Evolutionary conservation across 2,797 vertebrate genomes (phyloP).

Genomic region (Urocyon cinereoargenteus): DNA sequence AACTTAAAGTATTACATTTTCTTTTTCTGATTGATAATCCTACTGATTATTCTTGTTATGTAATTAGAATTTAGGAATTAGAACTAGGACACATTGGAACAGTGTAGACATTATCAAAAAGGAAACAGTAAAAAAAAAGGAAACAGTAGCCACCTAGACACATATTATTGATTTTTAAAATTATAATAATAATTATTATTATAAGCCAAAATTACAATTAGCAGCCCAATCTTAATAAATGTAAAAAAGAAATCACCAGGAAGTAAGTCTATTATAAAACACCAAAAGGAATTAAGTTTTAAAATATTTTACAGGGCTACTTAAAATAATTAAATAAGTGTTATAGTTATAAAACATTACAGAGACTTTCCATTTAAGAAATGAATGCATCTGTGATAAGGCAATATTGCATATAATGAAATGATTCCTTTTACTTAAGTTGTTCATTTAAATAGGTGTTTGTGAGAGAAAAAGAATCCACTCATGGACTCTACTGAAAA

Average conservation of each 20-base stretch:
- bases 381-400: constrained; percentile 36
- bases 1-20: constrained; percentile 34
- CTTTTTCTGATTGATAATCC: background rate
- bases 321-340: constrained; percentile 53
- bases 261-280: constrained; percentile 27
- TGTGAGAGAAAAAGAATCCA: constrained; percentile 50
- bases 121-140: background rate
- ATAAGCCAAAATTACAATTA: constrained; percentile 24
- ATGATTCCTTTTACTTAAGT: constrained; percentile 2
- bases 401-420: background rate
- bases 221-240: background rate
- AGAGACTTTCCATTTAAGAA: background rate
- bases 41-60: constrained; percentile 38
- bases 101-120: background rate
- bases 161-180: background rate
- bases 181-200: background rate
- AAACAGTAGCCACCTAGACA: background rate
- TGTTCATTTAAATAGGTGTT: constrained; percentile 39
- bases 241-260: constrained; percentile 32
- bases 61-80: background rate
- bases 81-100: background rate
- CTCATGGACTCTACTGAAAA: background rate
- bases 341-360: constrained; percentile 54
- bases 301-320: constrained; percentile 45
- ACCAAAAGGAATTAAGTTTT: constrained; percentile 8